Percentiles rank a stretch among this genome's conserved stretches.
These are phyloP conservation scores for Rallus crepitans DNA, from an alignment of 2,797 vertebrate genomes.

Conservation along the genomic window DNA sequence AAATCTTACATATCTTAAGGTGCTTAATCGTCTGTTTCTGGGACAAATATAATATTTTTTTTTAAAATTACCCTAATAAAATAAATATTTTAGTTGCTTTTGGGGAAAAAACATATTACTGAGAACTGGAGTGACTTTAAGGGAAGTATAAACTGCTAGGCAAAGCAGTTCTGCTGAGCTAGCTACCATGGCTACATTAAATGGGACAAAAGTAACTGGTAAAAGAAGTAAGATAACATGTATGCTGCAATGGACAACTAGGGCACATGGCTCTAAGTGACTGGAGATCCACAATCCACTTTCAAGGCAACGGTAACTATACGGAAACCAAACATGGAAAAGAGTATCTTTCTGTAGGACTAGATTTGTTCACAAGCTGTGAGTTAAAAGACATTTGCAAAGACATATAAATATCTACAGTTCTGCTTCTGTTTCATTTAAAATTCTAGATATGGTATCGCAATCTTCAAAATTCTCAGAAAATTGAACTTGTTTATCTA, in stretches of 20 bases:
- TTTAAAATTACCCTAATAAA: neutral
- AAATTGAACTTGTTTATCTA: neutral
- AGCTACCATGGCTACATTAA: neutral
- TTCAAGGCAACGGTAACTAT: neutral
- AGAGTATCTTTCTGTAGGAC: neutral
- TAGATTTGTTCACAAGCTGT: neutral
- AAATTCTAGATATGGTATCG: neutral
- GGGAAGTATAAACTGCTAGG: neutral
- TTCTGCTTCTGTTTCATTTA: neutral
- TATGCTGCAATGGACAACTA: neutral
- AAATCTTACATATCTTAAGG: neutral
- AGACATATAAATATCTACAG: rapidly evolving
- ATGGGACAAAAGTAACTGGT: neutral
- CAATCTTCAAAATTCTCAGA: neutral
- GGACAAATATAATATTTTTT: neutral
- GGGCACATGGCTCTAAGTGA: neutral
- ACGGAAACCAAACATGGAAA: neutral
- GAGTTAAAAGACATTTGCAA: neutral
- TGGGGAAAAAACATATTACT: neutral
- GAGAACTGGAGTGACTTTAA: neutral
- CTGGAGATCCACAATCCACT: neutral
- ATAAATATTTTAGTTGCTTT: neutral
- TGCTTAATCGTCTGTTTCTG: neutral
- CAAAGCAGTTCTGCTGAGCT: neutral
- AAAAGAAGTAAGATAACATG: neutral